phyloP scores from a whole-genome alignment of 2,888 invertebrate genomes.

The Eupithecia centaureata region DNA sequence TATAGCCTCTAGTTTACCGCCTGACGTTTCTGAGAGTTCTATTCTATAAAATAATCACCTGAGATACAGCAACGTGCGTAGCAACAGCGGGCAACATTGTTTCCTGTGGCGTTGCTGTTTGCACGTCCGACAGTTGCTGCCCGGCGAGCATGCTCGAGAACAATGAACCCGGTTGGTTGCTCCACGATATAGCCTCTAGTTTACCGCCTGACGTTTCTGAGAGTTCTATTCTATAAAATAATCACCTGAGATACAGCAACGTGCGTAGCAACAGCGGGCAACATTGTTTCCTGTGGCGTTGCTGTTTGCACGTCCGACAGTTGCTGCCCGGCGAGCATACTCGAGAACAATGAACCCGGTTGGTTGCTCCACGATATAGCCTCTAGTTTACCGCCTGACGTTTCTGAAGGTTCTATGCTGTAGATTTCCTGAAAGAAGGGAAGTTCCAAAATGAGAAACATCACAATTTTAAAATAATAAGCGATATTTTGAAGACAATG shows the following conservation, averaged over 20 bases:
- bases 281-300: constrained; percentile 37
- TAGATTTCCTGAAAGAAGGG: constrained; percentile 66
- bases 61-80: constrained; percentile 57
- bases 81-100: constrained; percentile 42
- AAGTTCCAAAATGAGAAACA: too few species aligned
- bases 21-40: constrained; percentile 60
- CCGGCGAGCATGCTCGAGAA: constrained; percentile 74
- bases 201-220: constrained; percentile 52
- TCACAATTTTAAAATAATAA: too few species aligned
- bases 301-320: constrained; percentile 57
- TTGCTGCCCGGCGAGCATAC: constrained; percentile 69
- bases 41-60: constrained; percentile 63
- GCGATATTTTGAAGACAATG: too few species aligned
- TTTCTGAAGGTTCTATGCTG: constrained; percentile 65
- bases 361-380: constrained; percentile 63
- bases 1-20: constrained; percentile 63
- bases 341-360: constrained; percentile 69
- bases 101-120: constrained; percentile 38
- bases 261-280: constrained; percentile 47
- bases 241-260: constrained; percentile 64
- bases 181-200: constrained; percentile 66
- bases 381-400: constrained; percentile 58
- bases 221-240: constrained; percentile 57
- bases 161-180: constrained; percentile 62
- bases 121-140: constrained; percentile 63